Conservation (phyloP, 2,113 vertebrate genomes). For the Chroicocephalus ridibundus region DNA sequence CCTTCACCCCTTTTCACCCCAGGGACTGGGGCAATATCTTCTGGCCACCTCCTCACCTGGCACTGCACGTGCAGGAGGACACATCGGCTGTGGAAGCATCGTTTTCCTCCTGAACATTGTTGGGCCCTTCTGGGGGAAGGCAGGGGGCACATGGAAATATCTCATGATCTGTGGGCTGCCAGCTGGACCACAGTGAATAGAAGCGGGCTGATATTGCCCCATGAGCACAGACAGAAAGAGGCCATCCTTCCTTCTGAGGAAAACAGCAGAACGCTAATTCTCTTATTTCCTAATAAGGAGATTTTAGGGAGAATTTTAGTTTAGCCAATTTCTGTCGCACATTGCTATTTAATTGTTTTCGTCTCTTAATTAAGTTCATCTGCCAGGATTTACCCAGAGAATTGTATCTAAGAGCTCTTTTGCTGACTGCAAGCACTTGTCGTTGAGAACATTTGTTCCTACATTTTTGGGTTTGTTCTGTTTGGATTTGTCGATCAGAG, state of each 20-base stretch:
- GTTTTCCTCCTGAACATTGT: not conserved
- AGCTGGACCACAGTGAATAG: conserved; percentile 14
- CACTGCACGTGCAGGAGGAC: rapidly evolving
- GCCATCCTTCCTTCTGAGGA: not conserved
- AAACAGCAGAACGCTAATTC: conserved; percentile 10
- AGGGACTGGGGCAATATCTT: not conserved
- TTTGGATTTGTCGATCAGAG: not conserved
- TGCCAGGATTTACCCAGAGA: conserved; percentile 22
- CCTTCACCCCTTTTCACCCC: not conserved
- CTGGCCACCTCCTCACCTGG: not conserved
- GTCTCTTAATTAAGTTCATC: conserved; percentile 55
- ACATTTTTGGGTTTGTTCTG: not conserved
- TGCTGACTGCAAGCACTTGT: not conserved
- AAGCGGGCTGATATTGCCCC: not conserved
- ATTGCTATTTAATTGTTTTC: conserved; percentile 46
- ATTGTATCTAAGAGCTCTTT: conserved; percentile 12
- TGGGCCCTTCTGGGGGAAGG: not conserved
- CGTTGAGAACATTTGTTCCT: not conserved
- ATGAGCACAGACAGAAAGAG: not conserved
- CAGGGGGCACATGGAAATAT: not conserved
- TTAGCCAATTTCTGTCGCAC: conserved; percentile 32
- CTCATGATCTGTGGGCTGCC: not conserved
- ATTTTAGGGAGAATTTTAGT: conserved; percentile 22
- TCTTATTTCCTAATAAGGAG: conserved; percentile 51
- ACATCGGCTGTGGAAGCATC: rapidly evolving